Evolutionary conservation across 2,113 vertebrate species (phyloP).

Genomic region (Bombycilla garrulus): DNA sequence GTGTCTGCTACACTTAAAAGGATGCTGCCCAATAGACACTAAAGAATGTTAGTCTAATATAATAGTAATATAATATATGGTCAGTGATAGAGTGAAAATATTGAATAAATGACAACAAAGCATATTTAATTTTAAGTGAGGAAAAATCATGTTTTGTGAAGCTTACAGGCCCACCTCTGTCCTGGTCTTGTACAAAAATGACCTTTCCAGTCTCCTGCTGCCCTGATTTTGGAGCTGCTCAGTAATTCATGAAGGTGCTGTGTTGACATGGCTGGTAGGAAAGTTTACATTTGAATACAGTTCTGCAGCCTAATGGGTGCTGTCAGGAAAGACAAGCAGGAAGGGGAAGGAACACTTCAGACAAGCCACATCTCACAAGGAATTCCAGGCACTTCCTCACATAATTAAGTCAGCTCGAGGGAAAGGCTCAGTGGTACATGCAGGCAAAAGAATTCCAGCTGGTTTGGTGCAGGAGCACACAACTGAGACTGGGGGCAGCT

Average conservation of each 20-base stretch:
- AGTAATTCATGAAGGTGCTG: neutral
- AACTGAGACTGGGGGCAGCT: neutral
- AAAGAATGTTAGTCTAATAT: neutral
- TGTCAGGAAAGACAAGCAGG: neutral
- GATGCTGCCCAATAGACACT: neutral
- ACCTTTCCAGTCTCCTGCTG: neutral
- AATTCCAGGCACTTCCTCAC: neutral
- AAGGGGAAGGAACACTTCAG: conserved; percentile 12
- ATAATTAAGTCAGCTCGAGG: neutral
- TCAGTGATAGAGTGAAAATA: neutral
- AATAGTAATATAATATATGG: neutral
- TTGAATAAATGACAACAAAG: neutral
- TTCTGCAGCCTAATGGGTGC: neutral
- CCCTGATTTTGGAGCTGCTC: neutral
- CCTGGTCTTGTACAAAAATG: neutral
- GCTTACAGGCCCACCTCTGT: neutral
- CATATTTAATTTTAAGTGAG: neutral
- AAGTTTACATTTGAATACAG: neutral
- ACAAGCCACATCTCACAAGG: conserved; percentile 13
- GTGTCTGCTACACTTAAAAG: neutral
- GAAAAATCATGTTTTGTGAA: neutral
- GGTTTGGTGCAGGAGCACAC: neutral
- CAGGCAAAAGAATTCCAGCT: neutral
- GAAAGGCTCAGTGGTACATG: neutral
- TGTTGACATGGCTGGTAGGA: neutral